These are phyloP conservation scores for Otolemur garnettii DNA, from an alignment of 2,113 vertebrate species.

Conservation along the genomic window DNA sequence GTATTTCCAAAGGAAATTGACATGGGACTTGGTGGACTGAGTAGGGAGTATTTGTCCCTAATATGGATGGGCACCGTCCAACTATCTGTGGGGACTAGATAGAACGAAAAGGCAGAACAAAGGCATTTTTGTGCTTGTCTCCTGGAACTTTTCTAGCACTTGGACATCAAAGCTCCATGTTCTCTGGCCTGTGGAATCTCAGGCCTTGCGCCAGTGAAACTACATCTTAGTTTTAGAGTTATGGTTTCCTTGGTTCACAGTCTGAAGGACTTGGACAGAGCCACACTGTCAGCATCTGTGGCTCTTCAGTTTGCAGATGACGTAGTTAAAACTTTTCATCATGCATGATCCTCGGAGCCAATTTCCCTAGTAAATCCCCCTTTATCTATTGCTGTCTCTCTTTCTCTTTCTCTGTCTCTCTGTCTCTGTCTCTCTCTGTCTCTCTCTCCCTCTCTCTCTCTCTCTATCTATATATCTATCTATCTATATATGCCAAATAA, in stretches of 20 bases:
- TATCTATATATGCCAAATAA: too few species aligned
- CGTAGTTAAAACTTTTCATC: neutral
- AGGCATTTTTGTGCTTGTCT: neutral
- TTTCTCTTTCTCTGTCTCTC: too few species aligned
- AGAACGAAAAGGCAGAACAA: neutral
- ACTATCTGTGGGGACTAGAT: neutral
- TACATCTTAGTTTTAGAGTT: neutral
- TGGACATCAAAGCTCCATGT: neutral
- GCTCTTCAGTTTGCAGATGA: neutral
- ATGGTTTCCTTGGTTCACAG: neutral
- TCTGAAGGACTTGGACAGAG: neutral
- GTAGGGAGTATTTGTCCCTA: neutral
- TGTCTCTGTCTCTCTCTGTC: too few species aligned
- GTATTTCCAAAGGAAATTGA: neutral
- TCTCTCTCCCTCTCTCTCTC: too few species aligned
- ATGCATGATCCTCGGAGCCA: neutral
- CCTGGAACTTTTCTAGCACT: neutral
- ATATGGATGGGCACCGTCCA: rapidly evolving
- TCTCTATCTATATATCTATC: too few species aligned
- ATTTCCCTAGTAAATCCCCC: neutral
- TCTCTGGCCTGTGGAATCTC: neutral
- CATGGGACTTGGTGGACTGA: neutral
- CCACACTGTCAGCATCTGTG: neutral
- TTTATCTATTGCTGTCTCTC: neutral
- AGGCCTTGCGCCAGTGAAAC: neutral